These are phyloP conservation scores for Archaeoteleia sp. DNA, from an alignment of 2,888 invertebrate species.

Conservation along the genomic window DNA sequence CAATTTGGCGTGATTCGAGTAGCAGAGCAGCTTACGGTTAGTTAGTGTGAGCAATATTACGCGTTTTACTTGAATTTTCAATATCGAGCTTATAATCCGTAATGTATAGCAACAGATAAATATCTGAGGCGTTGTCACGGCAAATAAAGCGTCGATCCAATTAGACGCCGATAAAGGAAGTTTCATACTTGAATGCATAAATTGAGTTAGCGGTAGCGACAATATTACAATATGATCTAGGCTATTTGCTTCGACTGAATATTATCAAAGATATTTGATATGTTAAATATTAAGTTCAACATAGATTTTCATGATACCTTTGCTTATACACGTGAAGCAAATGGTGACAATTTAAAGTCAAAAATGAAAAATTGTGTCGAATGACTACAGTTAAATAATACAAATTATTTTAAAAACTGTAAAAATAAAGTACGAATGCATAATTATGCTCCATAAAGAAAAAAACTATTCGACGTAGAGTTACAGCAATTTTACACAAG, in stretches of 20 bases:
- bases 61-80: conserved; percentile 16
- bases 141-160: conserved; percentile 5
- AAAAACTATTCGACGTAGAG: no score
- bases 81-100: conserved; percentile 28
- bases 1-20: conserved; percentile 36
- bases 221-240: neutral
- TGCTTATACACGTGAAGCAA: no score
- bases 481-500: neutral
- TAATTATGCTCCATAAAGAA: no score
- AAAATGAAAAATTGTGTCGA: no score
- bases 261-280: no score
- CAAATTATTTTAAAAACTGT: no score
- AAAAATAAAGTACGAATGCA: no score
- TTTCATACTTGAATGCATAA: neutral
- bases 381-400: no score
- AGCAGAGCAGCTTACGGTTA: conserved; percentile 13
- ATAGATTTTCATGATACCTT: no score
- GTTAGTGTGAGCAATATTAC: conserved; percentile 15
- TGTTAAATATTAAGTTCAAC: no score
- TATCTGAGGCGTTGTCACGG: conserved; percentile 9
- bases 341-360: no score
- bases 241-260: no score
- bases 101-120: conserved; percentile 17
- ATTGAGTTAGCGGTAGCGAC: conserved; percentile 1
- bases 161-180: conserved; percentile 6